phyloP scores from a whole-genome alignment of 2,888 invertebrate genomes.

The Zaprionus lineosus region DNA sequence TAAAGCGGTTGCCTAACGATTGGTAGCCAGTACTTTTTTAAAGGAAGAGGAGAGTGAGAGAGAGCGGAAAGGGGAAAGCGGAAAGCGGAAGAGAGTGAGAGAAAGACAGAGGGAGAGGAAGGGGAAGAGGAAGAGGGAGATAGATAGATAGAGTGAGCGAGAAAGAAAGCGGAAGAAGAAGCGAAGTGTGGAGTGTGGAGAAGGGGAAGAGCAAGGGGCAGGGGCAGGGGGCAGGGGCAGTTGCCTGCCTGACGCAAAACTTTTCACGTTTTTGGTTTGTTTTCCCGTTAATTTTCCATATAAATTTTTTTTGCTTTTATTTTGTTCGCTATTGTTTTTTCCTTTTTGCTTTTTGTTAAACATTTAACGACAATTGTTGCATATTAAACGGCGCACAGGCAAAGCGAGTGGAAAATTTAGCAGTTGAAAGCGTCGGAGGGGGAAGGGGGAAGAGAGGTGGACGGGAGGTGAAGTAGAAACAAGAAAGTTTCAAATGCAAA shows the following conservation, averaged over 20 bases:
- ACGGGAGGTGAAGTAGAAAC: too few species aligned
- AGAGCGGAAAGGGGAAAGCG: too few species aligned
- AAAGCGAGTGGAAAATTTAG: conserved; percentile 41
- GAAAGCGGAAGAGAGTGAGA: too few species aligned
- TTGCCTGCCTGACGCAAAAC: conserved; percentile 37
- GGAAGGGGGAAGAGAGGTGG: conserved; percentile 10
- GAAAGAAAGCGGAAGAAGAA: too few species aligned
- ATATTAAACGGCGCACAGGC: conserved; percentile 51
- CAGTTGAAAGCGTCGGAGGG: background rate
- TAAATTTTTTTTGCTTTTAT: conserved; percentile 12
- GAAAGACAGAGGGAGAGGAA: background rate
- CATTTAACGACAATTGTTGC: conserved; percentile 70
- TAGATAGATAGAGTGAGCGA: too few species aligned
- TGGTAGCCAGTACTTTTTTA: conserved; percentile 13
- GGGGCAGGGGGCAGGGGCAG: too few species aligned
- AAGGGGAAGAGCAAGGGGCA: background rate
- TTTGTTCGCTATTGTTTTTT: conserved; percentile 1
- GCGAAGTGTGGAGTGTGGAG: background rate
- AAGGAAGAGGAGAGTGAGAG: too few species aligned
- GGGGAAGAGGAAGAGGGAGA: background rate
- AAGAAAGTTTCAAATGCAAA: conserved; percentile 20
- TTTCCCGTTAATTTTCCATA: conserved; percentile 33
- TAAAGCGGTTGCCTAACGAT: conserved; percentile 36
- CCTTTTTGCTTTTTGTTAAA: conserved; percentile 30
- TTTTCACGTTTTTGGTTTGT: conserved; percentile 62